Percentiles rank a stretch among this genome's conserved stretches.
Evolutionary conservation across 2,797 vertebrate species (phyloP).

Genomic region (Lutjanus campechanus): DNA sequence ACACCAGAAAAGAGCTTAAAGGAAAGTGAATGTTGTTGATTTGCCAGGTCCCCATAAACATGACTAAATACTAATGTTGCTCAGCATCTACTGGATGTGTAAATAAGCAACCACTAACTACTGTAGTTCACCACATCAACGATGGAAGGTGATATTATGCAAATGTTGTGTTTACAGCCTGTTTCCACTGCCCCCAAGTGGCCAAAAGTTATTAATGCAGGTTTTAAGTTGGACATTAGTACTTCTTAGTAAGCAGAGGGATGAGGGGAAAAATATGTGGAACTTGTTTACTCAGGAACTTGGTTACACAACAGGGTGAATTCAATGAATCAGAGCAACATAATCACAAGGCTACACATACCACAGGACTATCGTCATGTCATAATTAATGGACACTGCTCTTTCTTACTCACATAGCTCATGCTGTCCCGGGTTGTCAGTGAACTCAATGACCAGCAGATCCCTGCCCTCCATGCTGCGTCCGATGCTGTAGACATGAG

Average conservation of each 20-base stretch:
- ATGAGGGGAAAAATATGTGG: neutral
- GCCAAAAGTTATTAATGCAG: neutral
- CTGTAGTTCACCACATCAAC: neutral
- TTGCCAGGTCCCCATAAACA: neutral
- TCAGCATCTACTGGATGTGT: neutral
- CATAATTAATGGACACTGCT: neutral
- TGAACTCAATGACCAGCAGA: constrained; percentile 95
- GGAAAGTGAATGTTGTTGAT: neutral
- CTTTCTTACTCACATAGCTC: constrained; percentile 90
- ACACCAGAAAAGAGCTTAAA: neutral
- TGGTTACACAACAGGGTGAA: neutral
- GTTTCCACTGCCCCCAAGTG: neutral
- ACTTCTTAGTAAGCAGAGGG: neutral
- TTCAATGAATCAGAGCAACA: neutral
- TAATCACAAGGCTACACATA: neutral
- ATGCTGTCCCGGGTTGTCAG: constrained; percentile 92
- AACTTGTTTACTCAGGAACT: neutral
- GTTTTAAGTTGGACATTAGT: neutral
- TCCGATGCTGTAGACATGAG: constrained; percentile 95
- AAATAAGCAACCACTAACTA: neutral
- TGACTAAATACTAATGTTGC: neutral
- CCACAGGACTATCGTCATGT: neutral
- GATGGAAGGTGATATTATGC: neutral
- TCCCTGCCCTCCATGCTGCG: constrained; percentile 94
- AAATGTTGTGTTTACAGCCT: neutral